Conservation (phyloP, 2,113 vertebrate species). For the Nothoprocta pentlandii region DNA sequence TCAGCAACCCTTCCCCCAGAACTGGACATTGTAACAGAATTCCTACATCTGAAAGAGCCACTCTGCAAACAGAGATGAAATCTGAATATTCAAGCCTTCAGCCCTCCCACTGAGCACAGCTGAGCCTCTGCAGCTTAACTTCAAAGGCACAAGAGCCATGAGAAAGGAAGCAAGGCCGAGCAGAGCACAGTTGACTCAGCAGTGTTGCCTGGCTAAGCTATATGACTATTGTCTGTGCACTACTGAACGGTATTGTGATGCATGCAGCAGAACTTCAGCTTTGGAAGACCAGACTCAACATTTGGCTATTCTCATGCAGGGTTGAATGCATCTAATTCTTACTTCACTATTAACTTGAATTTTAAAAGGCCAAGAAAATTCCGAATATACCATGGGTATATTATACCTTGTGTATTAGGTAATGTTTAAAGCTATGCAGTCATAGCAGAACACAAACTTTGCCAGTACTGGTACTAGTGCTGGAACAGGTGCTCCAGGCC, state of each 20-base stretch:
- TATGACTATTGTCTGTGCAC: neutral
- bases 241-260: neutral
- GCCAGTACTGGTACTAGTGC: neutral
- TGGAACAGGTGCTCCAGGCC: neutral
- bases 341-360: neutral
- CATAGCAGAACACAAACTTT: neutral
- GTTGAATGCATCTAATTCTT: neutral
- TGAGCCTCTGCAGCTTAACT: slow-evolving; percentile 59
- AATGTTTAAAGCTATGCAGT: neutral
- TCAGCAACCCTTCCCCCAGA: slow-evolving; percentile 34
- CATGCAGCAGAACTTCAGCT: neutral
- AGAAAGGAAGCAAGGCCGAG: slow-evolving; percentile 52
- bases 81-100: slow-evolving; percentile 63
- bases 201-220: slow-evolving; percentile 3
- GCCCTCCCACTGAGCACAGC: slow-evolving; percentile 60
- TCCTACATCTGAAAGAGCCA: slow-evolving; percentile 52
- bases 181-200: neutral
- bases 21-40: slow-evolving; percentile 20
- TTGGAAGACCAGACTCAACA: neutral
- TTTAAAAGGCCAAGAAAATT: neutral
- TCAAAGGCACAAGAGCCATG: slow-evolving; percentile 60
- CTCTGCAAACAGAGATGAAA: slow-evolving; percentile 60
- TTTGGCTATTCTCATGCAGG: neutral
- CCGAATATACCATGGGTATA: neutral
- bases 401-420: neutral